Base-by-base conservation (phyloP, 2,797 vertebrate species). In the Poeciliopsis infans region DNA sequence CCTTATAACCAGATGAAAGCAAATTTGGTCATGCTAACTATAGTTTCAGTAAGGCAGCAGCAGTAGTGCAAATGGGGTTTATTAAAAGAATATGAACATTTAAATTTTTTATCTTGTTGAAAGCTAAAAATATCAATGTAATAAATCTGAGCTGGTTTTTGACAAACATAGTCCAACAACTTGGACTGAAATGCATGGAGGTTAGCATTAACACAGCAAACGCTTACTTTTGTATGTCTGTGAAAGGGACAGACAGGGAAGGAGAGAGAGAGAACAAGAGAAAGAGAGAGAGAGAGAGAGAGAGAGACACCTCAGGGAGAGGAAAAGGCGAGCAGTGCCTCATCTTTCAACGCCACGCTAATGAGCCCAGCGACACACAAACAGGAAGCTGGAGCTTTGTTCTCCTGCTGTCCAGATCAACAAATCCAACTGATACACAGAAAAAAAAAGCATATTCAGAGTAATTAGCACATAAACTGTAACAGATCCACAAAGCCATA, bases 371-470 rank as follows among this genome's bases (percentile, higher is more conserved):
- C 82, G 89, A 94, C 93, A 87, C 88, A 75, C 89, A 91, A 85
- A 64, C 91, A 93, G 92, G 94, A 95, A 96, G 93, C 90, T 69
- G 81, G 82, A 83, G 90, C 86, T 95, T 94, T 95, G 94, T 95
- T 93, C 90, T 86, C 86, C 78, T 49, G 80, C 82, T 1, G 61
- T 82, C 82, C 82, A 70, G 89, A 86, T 91, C 88, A 91, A 88
- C 89, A 91, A 86, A 87, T 87, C 83, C 84, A 85, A 86, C 80
- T 77, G 83, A 86, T 81, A 85, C 82, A 81, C 73, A 87, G 80
- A 51, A 23, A 11, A 77, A 79, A 87, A 81, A 79, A 82, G 81
- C 71, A 83, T 77, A 86, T 73, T 76, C 66, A 88, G 46, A 77
- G 75, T 3, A 1, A 83, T 83, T 75, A 74, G 33, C 49, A 4